Conservation (phyloP, 2,797 vertebrate species). For the Artibeus lituratus region DNA sequence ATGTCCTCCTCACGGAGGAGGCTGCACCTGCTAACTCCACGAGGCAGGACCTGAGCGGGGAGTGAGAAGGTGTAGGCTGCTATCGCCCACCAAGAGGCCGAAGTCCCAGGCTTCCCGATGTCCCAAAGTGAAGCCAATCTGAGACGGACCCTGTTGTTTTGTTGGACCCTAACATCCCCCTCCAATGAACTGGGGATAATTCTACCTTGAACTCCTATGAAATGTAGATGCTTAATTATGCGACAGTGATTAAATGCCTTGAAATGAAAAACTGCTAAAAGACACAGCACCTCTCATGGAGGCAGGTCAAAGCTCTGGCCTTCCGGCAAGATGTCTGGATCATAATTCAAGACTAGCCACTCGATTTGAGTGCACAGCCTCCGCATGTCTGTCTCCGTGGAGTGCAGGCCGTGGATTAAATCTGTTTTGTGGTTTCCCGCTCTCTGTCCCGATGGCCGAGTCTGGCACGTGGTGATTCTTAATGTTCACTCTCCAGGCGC, state of each 20-base stretch:
- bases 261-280: neutral
- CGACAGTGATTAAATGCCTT: neutral
- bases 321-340: neutral
- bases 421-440: too few relatives aligned
- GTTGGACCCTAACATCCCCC: too few relatives aligned
- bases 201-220: neutral
- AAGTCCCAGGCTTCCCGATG: too few relatives aligned
- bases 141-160: neutral
- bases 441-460: neutral
- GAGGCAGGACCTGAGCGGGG: neutral
- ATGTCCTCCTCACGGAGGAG: rapidly evolving
- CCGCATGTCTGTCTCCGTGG: neutral
- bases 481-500: neutral
- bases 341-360: neutral
- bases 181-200: neutral
- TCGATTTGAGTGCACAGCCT: neutral
- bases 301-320: neutral
- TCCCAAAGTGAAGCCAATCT: rapidly evolving
- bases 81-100: neutral
- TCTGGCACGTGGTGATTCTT: rapidly evolving
- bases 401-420: neutral
- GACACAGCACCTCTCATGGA: neutral
- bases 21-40: neutral
- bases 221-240: neutral
- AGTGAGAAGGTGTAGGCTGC: rapidly evolving